Percentiles rank a stretch among this genome's conserved stretches.
Evolutionary conservation across 2,888 invertebrate species (phyloP).

Genomic region (Lysandra bellargus): DNA sequence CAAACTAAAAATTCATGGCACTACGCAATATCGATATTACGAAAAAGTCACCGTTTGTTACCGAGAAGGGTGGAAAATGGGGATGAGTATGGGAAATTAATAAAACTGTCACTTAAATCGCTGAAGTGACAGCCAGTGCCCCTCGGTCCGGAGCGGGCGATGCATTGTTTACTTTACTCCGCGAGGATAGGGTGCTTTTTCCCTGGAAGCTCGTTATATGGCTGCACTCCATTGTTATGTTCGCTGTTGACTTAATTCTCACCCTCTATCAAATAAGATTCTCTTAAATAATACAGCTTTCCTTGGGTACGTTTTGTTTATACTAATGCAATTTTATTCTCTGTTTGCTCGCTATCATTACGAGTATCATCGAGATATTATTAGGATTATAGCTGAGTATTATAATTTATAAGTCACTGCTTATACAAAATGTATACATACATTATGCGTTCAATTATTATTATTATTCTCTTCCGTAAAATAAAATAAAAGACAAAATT

Average conservation of each 20-base stretch:
- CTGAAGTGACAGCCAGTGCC: constrained; percentile 69
- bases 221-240: constrained; percentile 64
- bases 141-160: constrained; percentile 52
- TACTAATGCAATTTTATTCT: constrained; percentile 28
- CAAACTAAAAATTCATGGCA: constrained; percentile 46
- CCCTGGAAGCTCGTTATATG: constrained; percentile 49
- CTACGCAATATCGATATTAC: constrained; percentile 41
- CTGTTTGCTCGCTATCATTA: constrained; percentile 2
- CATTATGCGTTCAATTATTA: background rate
- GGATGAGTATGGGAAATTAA: constrained; percentile 84
- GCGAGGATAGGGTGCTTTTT: constrained; percentile 49
- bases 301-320: constrained; percentile 37
- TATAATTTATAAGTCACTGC: background rate
- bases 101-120: constrained; percentile 87
- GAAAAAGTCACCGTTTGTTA: constrained; percentile 60
- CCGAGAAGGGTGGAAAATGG: constrained; percentile 70
- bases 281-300: constrained; percentile 65
- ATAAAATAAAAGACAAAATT: too few species aligned
- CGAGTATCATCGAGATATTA: background rate
- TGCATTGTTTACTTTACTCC: constrained; percentile 53
- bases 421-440: background rate
- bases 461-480: background rate
- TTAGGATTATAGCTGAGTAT: background rate
- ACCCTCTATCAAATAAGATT: constrained; percentile 61
- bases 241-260: constrained; percentile 74